A percentile compares a stretch with the other conserved stretches of the same genome.
These are phyloP conservation scores for Synanthedon tipuliformis DNA, from an alignment of 2,888 invertebrate genomes.

Conservation along the genomic window DNA sequence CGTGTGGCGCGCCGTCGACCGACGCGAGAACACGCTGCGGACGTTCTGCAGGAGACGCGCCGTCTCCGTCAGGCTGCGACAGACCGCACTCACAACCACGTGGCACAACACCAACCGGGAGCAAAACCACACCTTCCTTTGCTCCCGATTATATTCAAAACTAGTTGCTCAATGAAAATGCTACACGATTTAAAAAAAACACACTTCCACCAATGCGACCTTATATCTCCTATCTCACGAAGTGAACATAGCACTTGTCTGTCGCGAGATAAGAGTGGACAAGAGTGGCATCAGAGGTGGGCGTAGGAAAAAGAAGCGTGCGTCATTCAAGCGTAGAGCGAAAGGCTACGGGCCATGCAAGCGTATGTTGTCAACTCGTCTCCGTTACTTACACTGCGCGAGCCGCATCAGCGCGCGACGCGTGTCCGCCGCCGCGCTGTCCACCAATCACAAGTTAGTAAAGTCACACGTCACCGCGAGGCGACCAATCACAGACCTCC, in stretches of 20 bases:
- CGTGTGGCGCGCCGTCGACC: conserved; percentile 81
- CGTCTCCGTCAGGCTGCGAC: conserved; percentile 93
- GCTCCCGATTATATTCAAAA: not conserved
- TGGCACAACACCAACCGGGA: not conserved
- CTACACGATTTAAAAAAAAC: too few relatives aligned
- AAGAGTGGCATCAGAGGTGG: too few relatives aligned
- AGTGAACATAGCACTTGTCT: too few relatives aligned
- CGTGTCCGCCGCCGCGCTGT: conserved; percentile 71
- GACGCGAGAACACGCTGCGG: conserved; percentile 89
- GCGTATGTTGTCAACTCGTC: not conserved
- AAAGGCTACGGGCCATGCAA: conserved; percentile 10
- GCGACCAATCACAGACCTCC: not conserved
- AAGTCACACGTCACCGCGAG: not conserved
- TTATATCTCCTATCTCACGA: too few relatives aligned
- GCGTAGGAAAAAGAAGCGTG: conserved; percentile 7
- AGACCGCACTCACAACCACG: conserved; percentile 33
- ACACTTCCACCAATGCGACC: too few relatives aligned
- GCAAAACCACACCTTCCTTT: not conserved
- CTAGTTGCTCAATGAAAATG: too few relatives aligned
- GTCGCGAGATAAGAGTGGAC: too few relatives aligned
- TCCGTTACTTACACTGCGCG: conserved; percentile 87
- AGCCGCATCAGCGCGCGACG: conserved; percentile 91
- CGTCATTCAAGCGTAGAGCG: conserved; percentile 18
- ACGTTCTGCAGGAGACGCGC: conserved; percentile 95
- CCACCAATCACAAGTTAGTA: conserved; percentile 10